Base-by-base conservation (phyloP, 2,888 invertebrate genomes). In the Notodromas monacha region DNA sequence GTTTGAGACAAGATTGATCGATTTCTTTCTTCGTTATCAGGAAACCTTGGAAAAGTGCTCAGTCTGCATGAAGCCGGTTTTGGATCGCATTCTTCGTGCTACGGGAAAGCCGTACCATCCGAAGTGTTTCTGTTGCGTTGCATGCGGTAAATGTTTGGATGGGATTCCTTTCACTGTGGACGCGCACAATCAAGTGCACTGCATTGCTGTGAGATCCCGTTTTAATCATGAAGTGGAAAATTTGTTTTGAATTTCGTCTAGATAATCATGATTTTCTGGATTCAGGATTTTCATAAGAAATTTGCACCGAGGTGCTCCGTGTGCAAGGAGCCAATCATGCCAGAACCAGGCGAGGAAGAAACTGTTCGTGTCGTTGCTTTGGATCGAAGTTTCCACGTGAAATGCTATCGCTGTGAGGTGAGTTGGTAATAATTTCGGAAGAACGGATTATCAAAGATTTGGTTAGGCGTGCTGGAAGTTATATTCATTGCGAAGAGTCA, bases 151-250 rank as follows among this genome's bases (percentile, higher is more conserved):
- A n/a, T 48, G 76, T 43, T 59, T 99, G 32, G 96, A 99, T 54
- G 92, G 92, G 4, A 76, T 96, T 47, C 89, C 89, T 13, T 99
- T 96, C 48, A 99, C 96, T 8, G 86, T 96, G 6, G 92, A 96
- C 55, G 81, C 89, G 14, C 76, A 81, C 39, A 89, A 89, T 55
- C 73, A 81, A 49, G 84, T 92, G 41, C 86, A 92, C 49, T 99
- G 96, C 48, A 86, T 99, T 45, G 79, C 86, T 44, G 92, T 21
- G 8, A 42, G 12, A 12, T 29, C 26, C 31, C 6, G n/a, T n/a
- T n/a, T n/a, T n/a, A n/a, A n/a, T n/a, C n/a, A n/a, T n/a, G n/a
- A n/a, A n/a, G n/a, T n/a, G n/a, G n/a, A n/a, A n/a, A n/a, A n/a
- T n/a, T n/a, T n/a, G n/a, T n/a, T n/a, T n/a, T n/a, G n/a, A n/a